Evolutionary conservation across 1,140 invertebrate genomes (phyloP).

Genomic region (Heliconius hewitsoni): DNA sequence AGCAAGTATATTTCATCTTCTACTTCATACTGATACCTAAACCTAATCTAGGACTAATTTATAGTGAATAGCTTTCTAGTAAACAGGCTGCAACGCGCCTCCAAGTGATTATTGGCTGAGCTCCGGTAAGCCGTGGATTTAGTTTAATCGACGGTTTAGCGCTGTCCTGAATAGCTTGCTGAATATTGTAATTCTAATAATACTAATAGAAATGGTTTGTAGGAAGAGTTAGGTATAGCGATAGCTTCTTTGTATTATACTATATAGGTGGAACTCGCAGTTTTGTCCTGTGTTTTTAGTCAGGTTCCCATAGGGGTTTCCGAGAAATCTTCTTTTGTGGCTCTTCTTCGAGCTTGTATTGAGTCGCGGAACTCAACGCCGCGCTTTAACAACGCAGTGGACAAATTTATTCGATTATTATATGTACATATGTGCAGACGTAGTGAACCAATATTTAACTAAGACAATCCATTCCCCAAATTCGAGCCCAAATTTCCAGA

Average conservation of each 20-base stretch:
- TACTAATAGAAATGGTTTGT: background rate
- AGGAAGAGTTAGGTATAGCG: too few relatives aligned
- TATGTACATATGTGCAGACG: too few relatives aligned
- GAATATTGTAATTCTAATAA: constrained; percentile 2
- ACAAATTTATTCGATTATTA: too few relatives aligned
- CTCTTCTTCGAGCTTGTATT: too few relatives aligned
- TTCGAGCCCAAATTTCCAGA: background rate
- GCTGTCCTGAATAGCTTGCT: background rate
- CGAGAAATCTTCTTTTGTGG: too few relatives aligned
- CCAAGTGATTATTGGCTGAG: background rate
- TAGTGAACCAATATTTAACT: too few relatives aligned
- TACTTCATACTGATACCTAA: background rate
- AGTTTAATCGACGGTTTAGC: constrained; percentile 3
- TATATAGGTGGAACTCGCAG: too few relatives aligned
- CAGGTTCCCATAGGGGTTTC: too few relatives aligned
- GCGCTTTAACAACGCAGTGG: too few relatives aligned
- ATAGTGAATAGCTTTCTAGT: background rate
- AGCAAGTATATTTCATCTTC: background rate
- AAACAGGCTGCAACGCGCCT: background rate
- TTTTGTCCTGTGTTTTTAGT: too few relatives aligned
- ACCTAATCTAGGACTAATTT: background rate
- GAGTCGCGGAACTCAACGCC: too few relatives aligned
- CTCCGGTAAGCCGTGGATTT: background rate
- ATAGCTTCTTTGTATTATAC: too few relatives aligned
- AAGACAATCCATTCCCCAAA: background rate